These are phyloP conservation scores for Bilobella aurantiaca DNA, from an alignment of 1,140 invertebrate genomes.

Conservation along the genomic window DNA sequence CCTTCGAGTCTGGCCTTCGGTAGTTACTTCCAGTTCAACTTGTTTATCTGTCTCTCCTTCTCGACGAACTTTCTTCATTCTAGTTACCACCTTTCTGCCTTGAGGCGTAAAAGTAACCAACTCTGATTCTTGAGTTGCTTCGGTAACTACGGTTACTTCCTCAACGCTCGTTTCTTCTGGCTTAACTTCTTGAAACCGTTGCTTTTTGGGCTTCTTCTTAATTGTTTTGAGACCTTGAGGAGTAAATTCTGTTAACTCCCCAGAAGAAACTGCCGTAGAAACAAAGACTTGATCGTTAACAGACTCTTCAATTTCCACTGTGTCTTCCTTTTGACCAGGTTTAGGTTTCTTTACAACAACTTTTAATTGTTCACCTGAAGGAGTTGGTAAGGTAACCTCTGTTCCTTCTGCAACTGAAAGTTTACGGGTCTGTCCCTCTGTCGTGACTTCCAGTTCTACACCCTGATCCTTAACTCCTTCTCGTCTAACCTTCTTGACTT, in stretches of 20 bases:
- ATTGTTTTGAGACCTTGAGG: background rate
- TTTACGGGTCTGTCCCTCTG: background rate
- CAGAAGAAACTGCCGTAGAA: background rate
- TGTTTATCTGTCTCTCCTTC: conserved; percentile 8
- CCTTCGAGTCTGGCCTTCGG: background rate
- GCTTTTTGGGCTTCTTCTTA: background rate
- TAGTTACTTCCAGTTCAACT: conserved; percentile 10
- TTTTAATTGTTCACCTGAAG: background rate
- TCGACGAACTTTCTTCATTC: conserved; percentile 9
- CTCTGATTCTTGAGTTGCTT: background rate
- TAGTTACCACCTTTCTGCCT: background rate
- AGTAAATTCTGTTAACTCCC: background rate
- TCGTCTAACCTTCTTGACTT: background rate
- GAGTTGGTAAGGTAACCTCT: background rate
- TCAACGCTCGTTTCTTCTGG: background rate
- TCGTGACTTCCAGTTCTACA: background rate
- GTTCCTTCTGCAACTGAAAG: background rate
- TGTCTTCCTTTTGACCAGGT: background rate
- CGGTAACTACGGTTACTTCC: background rate
- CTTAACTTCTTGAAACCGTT: background rate
- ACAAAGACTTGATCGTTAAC: background rate
- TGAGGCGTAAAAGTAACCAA: background rate
- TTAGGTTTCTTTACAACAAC: background rate
- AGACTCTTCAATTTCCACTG: background rate
- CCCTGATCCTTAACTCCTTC: background rate